phyloP scores from a whole-genome alignment of 2,797 vertebrate species.

The Erethizon dorsatum region DNA sequence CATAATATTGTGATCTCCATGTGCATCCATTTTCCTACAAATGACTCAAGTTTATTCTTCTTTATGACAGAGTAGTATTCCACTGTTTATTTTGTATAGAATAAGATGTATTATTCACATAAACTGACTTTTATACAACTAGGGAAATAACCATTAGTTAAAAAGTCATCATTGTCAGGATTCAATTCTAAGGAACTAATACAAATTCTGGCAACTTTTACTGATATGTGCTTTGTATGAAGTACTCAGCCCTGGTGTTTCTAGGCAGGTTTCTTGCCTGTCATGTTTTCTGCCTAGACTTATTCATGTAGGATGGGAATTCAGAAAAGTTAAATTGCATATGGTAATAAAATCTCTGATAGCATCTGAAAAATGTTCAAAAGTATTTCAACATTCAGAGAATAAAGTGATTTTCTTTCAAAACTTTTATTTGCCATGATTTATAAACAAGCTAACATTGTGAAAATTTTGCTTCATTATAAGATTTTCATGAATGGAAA shows the following conservation, averaged over 20 bases:
- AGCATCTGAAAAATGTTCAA: neutral
- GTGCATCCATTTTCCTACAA: neutral
- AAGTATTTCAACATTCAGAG: neutral
- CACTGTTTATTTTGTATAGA: neutral
- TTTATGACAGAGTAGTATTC: neutral
- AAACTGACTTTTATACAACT: neutral
- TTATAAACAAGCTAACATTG: neutral
- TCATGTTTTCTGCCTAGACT: neutral
- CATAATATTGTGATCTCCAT: neutral
- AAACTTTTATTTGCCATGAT: neutral
- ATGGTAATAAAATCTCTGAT: neutral
- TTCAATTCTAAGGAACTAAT: neutral
- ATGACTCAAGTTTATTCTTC: neutral
- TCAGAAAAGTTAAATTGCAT: neutral
- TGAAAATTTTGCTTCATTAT: neutral
- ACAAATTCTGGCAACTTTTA: neutral
- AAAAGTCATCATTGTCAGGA: neutral
- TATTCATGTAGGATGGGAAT: neutral
- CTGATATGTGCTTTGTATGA: conserved; percentile 12
- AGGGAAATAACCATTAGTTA: conserved; percentile 65
- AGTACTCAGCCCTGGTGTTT: conserved; percentile 54
- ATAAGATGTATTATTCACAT: neutral
- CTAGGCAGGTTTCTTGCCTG: conserved; percentile 27
- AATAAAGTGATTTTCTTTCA: conserved; percentile 26
- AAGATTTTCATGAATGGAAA: neutral